These are phyloP conservation scores for Pyxicephalus adspersus DNA, from an alignment of 2,113 vertebrate species.

Conservation along the genomic window DNA sequence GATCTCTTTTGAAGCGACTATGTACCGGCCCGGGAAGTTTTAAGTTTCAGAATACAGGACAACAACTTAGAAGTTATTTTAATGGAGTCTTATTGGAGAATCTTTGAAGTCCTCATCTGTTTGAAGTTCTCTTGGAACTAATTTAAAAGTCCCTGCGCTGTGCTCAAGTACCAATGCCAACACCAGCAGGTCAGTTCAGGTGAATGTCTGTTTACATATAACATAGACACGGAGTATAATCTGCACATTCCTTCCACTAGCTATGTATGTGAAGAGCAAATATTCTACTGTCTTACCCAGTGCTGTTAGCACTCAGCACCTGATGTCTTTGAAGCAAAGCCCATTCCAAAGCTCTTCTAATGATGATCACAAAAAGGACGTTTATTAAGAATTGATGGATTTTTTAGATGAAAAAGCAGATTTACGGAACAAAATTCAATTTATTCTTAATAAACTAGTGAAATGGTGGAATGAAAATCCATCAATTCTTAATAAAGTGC, in stretches of 20 bases:
- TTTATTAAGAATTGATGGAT: conserved; percentile 57
- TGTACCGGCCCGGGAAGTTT: too few relatives aligned
- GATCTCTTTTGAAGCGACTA: too few relatives aligned
- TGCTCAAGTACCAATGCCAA: too few relatives aligned
- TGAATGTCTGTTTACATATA: too few relatives aligned
- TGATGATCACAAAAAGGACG: conserved; percentile 36
- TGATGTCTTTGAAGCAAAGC: conserved; percentile 15
- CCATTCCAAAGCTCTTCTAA: conserved; percentile 31
- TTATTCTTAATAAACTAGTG: conserved; percentile 55
- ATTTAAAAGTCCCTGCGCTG: too few relatives aligned
- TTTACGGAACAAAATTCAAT: conserved; percentile 54
- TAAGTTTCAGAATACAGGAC: too few relatives aligned
- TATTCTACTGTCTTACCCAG: neutral
- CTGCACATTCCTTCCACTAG: neutral
- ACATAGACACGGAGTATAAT: neutral
- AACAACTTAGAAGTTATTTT: too few relatives aligned
- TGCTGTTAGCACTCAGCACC: conserved; percentile 4
- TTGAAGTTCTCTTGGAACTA: too few relatives aligned
- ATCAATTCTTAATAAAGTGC: conserved; percentile 56
- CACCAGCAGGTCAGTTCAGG: too few relatives aligned
- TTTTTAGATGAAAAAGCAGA: conserved; percentile 51
- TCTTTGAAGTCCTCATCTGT: too few relatives aligned
- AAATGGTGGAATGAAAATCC: conserved; percentile 54
- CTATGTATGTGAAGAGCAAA: neutral
- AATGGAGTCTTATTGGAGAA: too few relatives aligned